A percentile compares a stretch with the other conserved stretches of the same genome.
These are phyloP conservation scores for Drosophila anomelani DNA, from an alignment of 2,888 invertebrate species.

Conservation along the genomic window DNA sequence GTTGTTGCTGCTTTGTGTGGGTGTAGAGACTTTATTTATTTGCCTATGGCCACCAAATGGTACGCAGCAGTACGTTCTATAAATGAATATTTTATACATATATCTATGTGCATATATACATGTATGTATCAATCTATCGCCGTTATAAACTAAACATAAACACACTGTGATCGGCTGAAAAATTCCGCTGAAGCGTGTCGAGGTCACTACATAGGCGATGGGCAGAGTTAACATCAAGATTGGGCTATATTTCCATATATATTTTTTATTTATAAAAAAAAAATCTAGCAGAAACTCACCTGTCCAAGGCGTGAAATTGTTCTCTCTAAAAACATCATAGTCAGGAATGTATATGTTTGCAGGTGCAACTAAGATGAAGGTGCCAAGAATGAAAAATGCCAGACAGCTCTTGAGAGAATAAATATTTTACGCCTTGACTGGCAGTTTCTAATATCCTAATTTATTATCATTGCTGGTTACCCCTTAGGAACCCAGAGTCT, in stretches of 20 bases:
- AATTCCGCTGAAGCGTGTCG: conserved; percentile 66
- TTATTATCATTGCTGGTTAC: conserved; percentile 20
- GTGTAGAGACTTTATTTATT: conserved; percentile 62
- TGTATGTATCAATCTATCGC: conserved; percentile 25
- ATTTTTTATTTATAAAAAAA: background rate
- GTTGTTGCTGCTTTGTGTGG: conserved; percentile 51
- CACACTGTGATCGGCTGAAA: conserved; percentile 49
- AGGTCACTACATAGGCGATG: conserved; percentile 55
- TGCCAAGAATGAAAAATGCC: conserved; percentile 29
- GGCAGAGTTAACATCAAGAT: conserved; percentile 37
- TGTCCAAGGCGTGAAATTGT: conserved; percentile 34
- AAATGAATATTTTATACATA: conserved; percentile 28
- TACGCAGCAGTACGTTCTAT: conserved; percentile 30
- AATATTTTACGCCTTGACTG: conserved; percentile 55
- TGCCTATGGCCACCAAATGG: conserved; percentile 25
- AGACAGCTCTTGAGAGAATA: conserved; percentile 15
- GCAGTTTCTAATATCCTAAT: conserved; percentile 36
- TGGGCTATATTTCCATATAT: conserved; percentile 13
- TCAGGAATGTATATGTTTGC: conserved; percentile 19
- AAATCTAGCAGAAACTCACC: conserved; percentile 21
- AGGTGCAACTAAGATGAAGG: conserved; percentile 56
- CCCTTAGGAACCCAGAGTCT: background rate
- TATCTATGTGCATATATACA: conserved; percentile 3
- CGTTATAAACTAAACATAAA: conserved; percentile 54
- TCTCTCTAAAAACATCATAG: background rate